phyloP scores from a whole-genome alignment of 2,888 invertebrate genomes.

The Phyllotreta striolata region DNA sequence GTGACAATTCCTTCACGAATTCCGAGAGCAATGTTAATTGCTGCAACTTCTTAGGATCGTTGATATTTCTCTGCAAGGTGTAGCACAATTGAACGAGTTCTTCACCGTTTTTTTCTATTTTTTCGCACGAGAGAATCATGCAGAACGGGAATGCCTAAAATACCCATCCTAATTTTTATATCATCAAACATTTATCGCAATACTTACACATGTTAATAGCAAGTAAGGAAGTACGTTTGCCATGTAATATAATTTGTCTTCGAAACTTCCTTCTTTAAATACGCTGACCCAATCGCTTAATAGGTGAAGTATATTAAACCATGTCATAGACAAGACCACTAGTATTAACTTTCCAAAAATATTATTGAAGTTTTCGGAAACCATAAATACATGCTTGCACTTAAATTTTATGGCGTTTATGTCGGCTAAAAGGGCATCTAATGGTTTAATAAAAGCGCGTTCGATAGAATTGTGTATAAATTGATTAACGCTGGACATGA shows the following conservation, averaged over 20 bases:
- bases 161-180: too few species aligned
- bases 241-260: neutral
- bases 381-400: neutral
- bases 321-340: neutral
- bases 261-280: neutral
- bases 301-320: neutral
- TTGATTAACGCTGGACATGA: neutral
- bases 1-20: slow-evolving; percentile 8
- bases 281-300: neutral
- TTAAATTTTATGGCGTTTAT: slow-evolving; percentile 4
- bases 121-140: slow-evolving; percentile 3
- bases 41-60: neutral
- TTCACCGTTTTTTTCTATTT: slow-evolving; percentile 9
- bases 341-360: slow-evolving; percentile 10
- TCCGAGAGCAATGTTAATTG: neutral
- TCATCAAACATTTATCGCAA: neutral
- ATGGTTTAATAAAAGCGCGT: neutral
- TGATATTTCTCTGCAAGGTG: neutral
- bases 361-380: neutral
- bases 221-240: too few species aligned
- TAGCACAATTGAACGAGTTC: slow-evolving; percentile 1
- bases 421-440: neutral
- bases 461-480: neutral
- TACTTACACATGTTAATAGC: too few species aligned
- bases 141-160: slow-evolving; percentile 4